These are phyloP conservation scores for Noctua fimbriata DNA, from an alignment of 2,888 invertebrate species.

Conservation along the genomic window DNA sequence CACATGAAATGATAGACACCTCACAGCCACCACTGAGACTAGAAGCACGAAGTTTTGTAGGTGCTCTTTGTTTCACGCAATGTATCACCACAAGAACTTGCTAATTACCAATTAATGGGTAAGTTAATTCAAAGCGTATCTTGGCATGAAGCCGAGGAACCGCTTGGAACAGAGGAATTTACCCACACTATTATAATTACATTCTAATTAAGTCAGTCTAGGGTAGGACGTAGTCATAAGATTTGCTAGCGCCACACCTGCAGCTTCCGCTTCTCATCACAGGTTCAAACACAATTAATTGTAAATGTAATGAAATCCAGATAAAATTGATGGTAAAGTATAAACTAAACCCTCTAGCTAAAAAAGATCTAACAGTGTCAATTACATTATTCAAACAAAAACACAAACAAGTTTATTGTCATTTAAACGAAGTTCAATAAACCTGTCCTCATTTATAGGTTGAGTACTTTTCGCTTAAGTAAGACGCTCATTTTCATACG, in stretches of 20 bases:
- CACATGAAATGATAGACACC: neutral
- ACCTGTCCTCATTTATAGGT: neutral
- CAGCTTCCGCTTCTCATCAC: neutral
- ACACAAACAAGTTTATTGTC: slow-evolving; percentile 17
- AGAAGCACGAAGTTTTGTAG: no score
- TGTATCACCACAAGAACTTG: slow-evolving; percentile 6
- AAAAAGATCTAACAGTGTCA: no score
- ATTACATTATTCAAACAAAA: neutral
- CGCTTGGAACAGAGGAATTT: slow-evolving; percentile 23
- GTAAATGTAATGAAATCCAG: neutral
- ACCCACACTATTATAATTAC: slow-evolving; percentile 29
- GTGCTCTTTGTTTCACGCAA: neutral
- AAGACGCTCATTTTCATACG: slow-evolving; percentile 21
- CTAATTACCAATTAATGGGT: slow-evolving; percentile 30
- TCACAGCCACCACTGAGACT: no score
- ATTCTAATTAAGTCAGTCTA: slow-evolving; percentile 34
- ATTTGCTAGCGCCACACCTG: slow-evolving; percentile 7
- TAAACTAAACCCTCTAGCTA: no score
- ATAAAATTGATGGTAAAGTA: neutral
- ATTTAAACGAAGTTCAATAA: slow-evolving; percentile 9
- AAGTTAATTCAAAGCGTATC: slow-evolving; percentile 6
- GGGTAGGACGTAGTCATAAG: neutral
- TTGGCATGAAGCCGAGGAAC: slow-evolving; percentile 30
- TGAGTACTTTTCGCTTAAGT: neutral
- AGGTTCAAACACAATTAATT: neutral